Conservation (phyloP, 1,140 invertebrate genomes). For the Drosophila leontia region DNA sequence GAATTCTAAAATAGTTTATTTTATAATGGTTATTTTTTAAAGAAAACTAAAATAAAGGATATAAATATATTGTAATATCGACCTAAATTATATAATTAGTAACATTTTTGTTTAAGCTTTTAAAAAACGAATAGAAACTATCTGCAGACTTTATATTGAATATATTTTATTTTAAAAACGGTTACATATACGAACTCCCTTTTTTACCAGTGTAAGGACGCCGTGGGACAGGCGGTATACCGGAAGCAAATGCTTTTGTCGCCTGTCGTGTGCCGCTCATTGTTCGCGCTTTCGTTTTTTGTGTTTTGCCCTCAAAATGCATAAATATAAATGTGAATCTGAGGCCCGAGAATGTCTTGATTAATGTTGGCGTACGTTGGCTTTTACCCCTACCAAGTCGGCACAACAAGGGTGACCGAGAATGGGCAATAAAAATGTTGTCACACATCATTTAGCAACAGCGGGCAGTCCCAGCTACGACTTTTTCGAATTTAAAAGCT, state of each 20-base stretch:
- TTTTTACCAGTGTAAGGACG: background rate
- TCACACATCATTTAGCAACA: conserved; percentile 76
- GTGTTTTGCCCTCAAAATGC: conserved; percentile 74
- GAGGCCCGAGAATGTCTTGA: conserved; percentile 68
- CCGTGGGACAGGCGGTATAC: conserved; percentile 59
- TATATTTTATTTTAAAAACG: too few species aligned
- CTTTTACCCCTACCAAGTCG: conserved; percentile 62
- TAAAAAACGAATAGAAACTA: too few species aligned
- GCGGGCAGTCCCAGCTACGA: conserved; percentile 16
- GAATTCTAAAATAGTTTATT: too few species aligned
- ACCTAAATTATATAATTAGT: too few species aligned
- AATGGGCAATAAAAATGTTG: conserved; percentile 74
- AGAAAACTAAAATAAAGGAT: too few species aligned
- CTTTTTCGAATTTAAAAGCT: background rate
- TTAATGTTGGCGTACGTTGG: conserved; percentile 80
- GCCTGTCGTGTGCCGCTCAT: conserved; percentile 73
- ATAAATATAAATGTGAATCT: conserved; percentile 65
- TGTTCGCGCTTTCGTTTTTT: conserved; percentile 57
- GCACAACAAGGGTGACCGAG: background rate
- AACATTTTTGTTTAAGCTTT: too few species aligned
- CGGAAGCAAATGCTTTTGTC: conserved; percentile 79
- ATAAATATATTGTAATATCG: too few species aligned
- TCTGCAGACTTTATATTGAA: too few species aligned
- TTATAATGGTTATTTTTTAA: too few species aligned
- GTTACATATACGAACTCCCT: too few species aligned